Evolutionary conservation across 2,113 vertebrate genomes (phyloP), one percentile per base, ranked within the genome.

Genomic region (Heterotis niloticus): DNA sequence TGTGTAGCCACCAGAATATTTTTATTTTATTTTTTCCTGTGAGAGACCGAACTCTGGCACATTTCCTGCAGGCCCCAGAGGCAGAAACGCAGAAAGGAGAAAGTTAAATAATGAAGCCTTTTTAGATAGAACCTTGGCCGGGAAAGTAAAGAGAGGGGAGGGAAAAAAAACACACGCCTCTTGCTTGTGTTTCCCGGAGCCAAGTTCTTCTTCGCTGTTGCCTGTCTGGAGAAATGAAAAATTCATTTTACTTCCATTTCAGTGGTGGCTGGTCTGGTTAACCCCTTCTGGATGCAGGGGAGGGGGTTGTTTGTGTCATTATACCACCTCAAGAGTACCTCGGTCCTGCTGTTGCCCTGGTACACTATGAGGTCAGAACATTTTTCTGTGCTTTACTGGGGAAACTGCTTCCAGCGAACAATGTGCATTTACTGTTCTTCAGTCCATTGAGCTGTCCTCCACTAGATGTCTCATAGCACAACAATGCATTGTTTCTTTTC

Each of bases 81-180:
- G 81, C 80, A 71, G 67, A 77, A 60, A 75, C 64, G 68, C 44
- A 78, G 54, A 80, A 79, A 79, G 76, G 69, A 57, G n/a, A 69
- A 82, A 81, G 67, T 82, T 78, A 84, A 80, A 85, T 83, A 84
- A 85, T 79, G 72, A 82, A 82, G 74, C 64, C 44, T 60, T 78
- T 80, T 71, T 77, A 80, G 73, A 75, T 23, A 81, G 75, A 75
- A 74, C 79, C 0, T 80, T 81, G 82, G 68, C 80, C 74, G 83
- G 29, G 54, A 87, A 83, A 80, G 66, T 13, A 60, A 69, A 79
- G 69, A 65, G 59, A 44, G 67, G 74, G 16, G 16, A 71, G 5
- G 16, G 16, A 71, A 3, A 59, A 59, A 11, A 78, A 57, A 62
- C 65, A 79, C 57, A 66, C 14, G 51, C 18, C 75, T 56, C 72